Evolutionary conservation across 2,113 vertebrate genomes (phyloP).

Genomic region (Ailuropoda melanoleuca): DNA sequence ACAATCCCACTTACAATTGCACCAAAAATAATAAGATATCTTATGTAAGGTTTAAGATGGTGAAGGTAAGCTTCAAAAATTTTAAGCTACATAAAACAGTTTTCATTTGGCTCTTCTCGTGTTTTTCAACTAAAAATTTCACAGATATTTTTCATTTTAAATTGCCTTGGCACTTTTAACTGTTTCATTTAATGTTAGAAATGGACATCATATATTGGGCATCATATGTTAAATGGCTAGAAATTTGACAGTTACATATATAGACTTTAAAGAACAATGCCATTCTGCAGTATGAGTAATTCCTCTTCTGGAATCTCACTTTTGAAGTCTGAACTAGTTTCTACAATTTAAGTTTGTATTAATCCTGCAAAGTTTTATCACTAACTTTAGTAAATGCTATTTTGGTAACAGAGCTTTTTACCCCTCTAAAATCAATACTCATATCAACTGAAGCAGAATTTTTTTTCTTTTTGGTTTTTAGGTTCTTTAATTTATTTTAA

Average conservation of each 20-base stretch:
- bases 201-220: not conserved
- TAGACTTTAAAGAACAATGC: not conserved
- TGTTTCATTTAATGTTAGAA: constrained; percentile 19
- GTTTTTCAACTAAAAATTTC: not conserved
- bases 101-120: not conserved
- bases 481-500: not conserved
- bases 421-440: not conserved
- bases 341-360: constrained; percentile 45
- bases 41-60: not conserved
- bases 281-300: not conserved
- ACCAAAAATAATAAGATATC: not conserved
- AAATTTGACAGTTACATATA: not conserved
- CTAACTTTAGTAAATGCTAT: not conserved
- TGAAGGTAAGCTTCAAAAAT: not conserved
- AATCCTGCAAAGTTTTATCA: not conserved
- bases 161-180: not conserved
- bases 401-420: not conserved
- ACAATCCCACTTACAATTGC: not conserved
- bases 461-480: not conserved
- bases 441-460: not conserved
- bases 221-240: not conserved
- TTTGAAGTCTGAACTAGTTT: constrained; percentile 41
- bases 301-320: not conserved
- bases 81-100: not conserved
- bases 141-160: not conserved